Evolutionary conservation across 2,888 invertebrate genomes (phyloP), one percentile per base, ranked within the genome.

Genomic region (Conus canariensis): DNA sequence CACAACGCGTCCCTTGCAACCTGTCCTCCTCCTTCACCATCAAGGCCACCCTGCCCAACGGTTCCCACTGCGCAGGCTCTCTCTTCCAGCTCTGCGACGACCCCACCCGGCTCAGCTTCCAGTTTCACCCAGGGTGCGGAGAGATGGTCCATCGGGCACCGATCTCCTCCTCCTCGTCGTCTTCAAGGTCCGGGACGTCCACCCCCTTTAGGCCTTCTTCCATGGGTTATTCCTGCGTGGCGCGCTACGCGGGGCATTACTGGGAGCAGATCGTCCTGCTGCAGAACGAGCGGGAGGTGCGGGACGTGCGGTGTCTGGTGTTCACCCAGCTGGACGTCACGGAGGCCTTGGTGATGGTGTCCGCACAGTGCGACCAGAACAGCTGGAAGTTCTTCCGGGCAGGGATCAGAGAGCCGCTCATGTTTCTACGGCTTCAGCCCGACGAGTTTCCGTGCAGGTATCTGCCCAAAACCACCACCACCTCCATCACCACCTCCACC

Each of bases 341-440:
- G 16, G 91, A 93, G 45, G 90, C 94, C 8, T 82, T 94, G 74
- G 85, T 94, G 56, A 89, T 94, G 77, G 92, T 92, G 9, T 93
- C 94, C 0, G 93, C 93, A 16, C 92, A 94, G 88, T 95, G 95
- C 92, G 94, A 94, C 89, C 91, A 93, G 88, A 91, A 93, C 25
- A 92, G 93, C 12, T 94, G 94, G 93, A 91, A 92, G 58, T 94
- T 92, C 87, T 94, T 92, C 1, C 91, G 93, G 58, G 92, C 92
- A 4, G 93, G 93, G 5, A 90, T 94, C 58, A 90, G 94, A n/a
- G 87, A 86, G 59, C 93, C 94, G 3, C 80, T 94, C 5, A 87
- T 93, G 58, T 91, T 92, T 56, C 88, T 94, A 12, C 85, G 91
- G 16, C 92, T 93, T 30, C 90, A 92, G 12, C 89, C 90, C 10